A percentile compares a stretch with the other conserved stretches of the same genome.
Evolutionary conservation across 2,888 invertebrate species (phyloP).

Genomic region (Panzeria rudis): DNA sequence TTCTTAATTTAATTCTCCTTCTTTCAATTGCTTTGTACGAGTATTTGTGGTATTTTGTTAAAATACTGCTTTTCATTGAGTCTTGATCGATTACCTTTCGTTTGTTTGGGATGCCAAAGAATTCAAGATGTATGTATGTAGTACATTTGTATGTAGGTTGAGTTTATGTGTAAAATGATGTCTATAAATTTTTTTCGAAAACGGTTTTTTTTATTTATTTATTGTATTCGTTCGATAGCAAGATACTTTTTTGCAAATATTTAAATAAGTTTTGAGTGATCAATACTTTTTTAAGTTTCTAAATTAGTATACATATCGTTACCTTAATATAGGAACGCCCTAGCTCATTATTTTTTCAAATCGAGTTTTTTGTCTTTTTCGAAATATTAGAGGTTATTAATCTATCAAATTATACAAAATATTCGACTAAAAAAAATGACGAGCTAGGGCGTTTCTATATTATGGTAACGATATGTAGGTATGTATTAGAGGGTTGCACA

Average conservation of each 20-base stretch:
- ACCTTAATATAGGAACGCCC: no score
- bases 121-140: constrained; percentile 4
- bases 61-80: constrained; percentile 59
- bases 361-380: no score
- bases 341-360: no score
- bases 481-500: no score
- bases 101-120: constrained; percentile 27
- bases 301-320: no score
- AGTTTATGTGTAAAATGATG: constrained; percentile 16
- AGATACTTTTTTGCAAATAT: not conserved
- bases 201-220: not conserved
- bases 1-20: constrained; percentile 11
- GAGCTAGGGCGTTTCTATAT: no score
- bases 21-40: constrained; percentile 19
- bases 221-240: not conserved
- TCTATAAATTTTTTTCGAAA: not conserved
- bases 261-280: not conserved
- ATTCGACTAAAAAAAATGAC: no score
- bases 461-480: no score
- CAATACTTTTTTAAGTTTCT: not conserved
- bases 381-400: no score
- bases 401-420: not conserved
- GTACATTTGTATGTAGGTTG: constrained; percentile 1
- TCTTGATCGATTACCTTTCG: constrained; percentile 71
- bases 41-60: constrained; percentile 57